phyloP scores from a whole-genome alignment of 2,888 invertebrate species.

The Callinectes sapidus region DNA sequence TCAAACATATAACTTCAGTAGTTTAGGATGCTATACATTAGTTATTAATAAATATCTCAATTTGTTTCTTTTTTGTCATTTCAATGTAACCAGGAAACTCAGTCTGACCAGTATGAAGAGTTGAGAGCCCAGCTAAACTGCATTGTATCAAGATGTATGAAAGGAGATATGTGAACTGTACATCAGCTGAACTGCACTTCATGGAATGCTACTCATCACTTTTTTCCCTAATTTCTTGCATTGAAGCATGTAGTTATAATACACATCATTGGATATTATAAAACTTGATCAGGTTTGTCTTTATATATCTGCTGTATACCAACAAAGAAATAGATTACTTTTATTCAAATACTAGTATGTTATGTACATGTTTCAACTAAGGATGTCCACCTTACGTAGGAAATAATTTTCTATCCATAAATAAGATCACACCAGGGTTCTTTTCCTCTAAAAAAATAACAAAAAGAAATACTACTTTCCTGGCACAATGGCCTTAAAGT shows the following conservation, averaged over 20 bases:
- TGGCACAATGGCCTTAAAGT: neutral
- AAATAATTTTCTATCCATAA: neutral
- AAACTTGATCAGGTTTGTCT: neutral
- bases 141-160: neutral
- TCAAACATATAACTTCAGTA: no score
- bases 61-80: neutral
- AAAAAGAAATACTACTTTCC: neutral
- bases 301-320: neutral
- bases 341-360: neutral
- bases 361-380: conserved; percentile 20
- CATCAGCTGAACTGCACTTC: neutral
- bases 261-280: neutral
- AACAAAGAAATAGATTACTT: neutral
- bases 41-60: no score
- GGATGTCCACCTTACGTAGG: neutral
- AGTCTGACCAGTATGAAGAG: neutral
- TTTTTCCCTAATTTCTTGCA: neutral
- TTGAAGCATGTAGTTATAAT: neutral
- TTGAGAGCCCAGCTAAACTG: neutral
- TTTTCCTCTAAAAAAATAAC: neutral
- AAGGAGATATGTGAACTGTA: neutral
- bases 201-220: neutral
- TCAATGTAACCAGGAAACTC: neutral
- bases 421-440: neutral
- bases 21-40: no score